These are phyloP conservation scores for Eledone cirrhosa DNA, from an alignment of 2,888 invertebrate genomes.

Conservation along the genomic window DNA sequence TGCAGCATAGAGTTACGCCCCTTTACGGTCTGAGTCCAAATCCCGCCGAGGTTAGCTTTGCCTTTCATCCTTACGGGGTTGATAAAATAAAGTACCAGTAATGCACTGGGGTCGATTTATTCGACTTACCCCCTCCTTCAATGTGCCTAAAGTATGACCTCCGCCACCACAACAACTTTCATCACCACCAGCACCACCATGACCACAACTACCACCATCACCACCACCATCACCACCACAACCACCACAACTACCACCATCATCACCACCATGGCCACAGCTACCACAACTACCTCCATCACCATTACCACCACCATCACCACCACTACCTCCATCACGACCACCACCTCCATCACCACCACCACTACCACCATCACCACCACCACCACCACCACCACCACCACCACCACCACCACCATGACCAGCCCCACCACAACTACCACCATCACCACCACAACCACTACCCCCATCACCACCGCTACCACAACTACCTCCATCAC, in stretches of 20 bases:
- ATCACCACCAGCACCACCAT: background rate
- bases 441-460: background rate
- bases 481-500: background rate
- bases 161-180: background rate
- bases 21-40: too few relatives aligned
- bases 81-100: too few relatives aligned
- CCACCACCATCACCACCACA: background rate
- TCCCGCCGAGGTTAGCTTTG: too few relatives aligned
- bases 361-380: background rate
- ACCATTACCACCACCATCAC: background rate
- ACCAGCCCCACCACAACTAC: background rate
- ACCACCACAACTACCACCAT: background rate
- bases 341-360: background rate
- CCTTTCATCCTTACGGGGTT: too few relatives aligned
- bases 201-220: too few relatives aligned
- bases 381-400: background rate
- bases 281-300: background rate
- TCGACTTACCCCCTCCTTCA: too few relatives aligned
- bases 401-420: background rate
- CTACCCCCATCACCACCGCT: background rate
- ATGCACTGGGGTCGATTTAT: too few relatives aligned
- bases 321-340: background rate
- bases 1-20: too few relatives aligned
- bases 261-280: background rate
- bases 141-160: too few relatives aligned